Conservation (phyloP, 2,797 vertebrate species). For the Sebastes miniatus region DNA sequence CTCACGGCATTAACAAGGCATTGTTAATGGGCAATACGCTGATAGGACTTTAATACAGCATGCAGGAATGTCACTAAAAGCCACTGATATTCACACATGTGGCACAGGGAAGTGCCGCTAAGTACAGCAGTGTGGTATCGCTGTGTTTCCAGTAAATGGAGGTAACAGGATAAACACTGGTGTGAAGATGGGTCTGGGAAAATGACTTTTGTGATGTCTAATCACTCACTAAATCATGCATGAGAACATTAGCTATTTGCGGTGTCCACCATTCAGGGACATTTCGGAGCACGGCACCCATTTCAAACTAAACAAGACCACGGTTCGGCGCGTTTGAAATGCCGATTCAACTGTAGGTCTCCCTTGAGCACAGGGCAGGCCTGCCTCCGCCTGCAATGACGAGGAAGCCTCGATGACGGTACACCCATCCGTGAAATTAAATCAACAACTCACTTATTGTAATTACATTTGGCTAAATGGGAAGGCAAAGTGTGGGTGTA, state of each 20-base stretch:
- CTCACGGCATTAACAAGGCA: constrained; percentile 6
- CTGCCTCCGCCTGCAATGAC: constrained; percentile 47
- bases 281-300: constrained; percentile 55
- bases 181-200: constrained; percentile 49
- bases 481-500: constrained; percentile 78
- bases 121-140: constrained; percentile 6
- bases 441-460: constrained; percentile 80
- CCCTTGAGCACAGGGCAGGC: constrained; percentile 54
- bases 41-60: constrained; percentile 14
- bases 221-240: constrained; percentile 79
- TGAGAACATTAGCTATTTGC: constrained; percentile 70
- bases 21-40: constrained; percentile 6
- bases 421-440: constrained; percentile 83
- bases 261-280: constrained; percentile 67
- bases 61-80: constrained; percentile 24
- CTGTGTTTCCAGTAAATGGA: constrained; percentile 40
- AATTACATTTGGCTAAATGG: constrained; percentile 82
- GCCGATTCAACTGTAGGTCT: constrained; percentile 64
- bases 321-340: constrained; percentile 52
- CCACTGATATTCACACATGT: constrained; percentile 28
- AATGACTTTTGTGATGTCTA: constrained; percentile 65
- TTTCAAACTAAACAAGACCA: constrained; percentile 65
- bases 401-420: constrained; percentile 63
- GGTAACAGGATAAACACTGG: constrained; percentile 60
- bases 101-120: not conserved